Percentiles rank a stretch among this genome's conserved stretches.
Conservation (phyloP, 1,140 invertebrate species). For the Drosophila takahashii region DNA sequence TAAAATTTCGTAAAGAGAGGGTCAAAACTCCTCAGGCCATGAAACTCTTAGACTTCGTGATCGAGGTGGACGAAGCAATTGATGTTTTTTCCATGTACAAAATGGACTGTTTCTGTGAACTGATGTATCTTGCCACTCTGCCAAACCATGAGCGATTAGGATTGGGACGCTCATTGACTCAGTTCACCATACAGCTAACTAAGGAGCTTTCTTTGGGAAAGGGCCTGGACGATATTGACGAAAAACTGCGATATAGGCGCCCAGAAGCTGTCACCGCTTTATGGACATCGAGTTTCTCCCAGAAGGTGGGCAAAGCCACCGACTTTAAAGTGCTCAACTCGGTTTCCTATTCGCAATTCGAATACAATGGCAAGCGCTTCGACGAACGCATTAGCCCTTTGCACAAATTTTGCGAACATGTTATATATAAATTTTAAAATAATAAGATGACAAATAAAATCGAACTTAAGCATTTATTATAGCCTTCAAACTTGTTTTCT, state of each 20-base stretch:
- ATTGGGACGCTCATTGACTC: slow-evolving; percentile 86
- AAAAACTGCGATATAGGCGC: slow-evolving; percentile 84
- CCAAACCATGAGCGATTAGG: slow-evolving; percentile 85
- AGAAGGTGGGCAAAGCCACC: slow-evolving; percentile 86
- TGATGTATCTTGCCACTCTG: slow-evolving; percentile 88
- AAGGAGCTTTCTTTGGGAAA: slow-evolving; percentile 85
- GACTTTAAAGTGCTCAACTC: slow-evolving; percentile 86
- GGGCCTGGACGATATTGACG: slow-evolving; percentile 82
- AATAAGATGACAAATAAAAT: slow-evolving; percentile 13
- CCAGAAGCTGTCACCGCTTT: slow-evolving; percentile 87
- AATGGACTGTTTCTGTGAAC: slow-evolving; percentile 87
- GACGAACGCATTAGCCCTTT: slow-evolving; percentile 85
- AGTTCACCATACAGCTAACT: slow-evolving; percentile 86
- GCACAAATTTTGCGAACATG: slow-evolving; percentile 63
- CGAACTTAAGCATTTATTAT: too few species aligned
- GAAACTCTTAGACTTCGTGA: slow-evolving; percentile 87
- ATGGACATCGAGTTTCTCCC: slow-evolving; percentile 86
- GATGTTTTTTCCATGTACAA: slow-evolving; percentile 87
- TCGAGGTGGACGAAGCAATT: slow-evolving; percentile 85
- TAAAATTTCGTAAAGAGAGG: slow-evolving; percentile 86
- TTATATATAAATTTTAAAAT: slow-evolving; percentile 44
- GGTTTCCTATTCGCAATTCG: slow-evolving; percentile 85
- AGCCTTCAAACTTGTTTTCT: too few species aligned
- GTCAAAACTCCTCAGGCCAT: slow-evolving; percentile 86
- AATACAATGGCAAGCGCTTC: slow-evolving; percentile 86